Base-by-base conservation (phyloP, 1,140 invertebrate species). In the Colletes gigas region DNA sequence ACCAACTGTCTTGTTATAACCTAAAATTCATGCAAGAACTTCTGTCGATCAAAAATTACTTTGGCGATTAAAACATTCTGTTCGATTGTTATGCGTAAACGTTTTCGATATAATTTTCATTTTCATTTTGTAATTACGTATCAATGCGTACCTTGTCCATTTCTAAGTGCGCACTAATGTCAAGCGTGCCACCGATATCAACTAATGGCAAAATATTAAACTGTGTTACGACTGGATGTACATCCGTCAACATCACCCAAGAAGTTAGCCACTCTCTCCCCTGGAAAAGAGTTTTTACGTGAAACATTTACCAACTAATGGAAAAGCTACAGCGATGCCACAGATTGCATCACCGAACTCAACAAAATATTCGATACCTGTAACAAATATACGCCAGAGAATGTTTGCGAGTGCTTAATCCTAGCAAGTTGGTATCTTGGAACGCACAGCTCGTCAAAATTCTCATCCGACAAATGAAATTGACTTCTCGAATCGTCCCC, bases 141-240 rank as follows among this genome's bases (percentile, higher is more conserved):
- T 47, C 44, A 59, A 55, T n/a, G 12, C 44, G 80, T 88, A 92
- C 90, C 83, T 91, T 80, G 78, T 91, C 87, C 19, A 86, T 74
- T 79, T 94, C 92, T 19, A 94, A 86, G 86, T 92, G 90, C 74
- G 93, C 83, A 50, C 87, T 89, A 75, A 95, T 92, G 63, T 91
- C 92, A 4, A 95, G 89, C 6, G 94, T 95, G 74, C 94, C 95
- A 47, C 95, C 95, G 69, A 94, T 93, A 81, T 95, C 95, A 41
- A 94, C 86, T 67, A 94, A 92, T 44, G 94, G 93, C 19, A 94
- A 83, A 74, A 95, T 89, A 81, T 94, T 90, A 82, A 95, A 94
- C 74, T 94, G 92, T 8, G 91, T 91, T 73, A 94, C 90, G 21
- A 94, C 89, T 41, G 94, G 93, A 52, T 83, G 86, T 44, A 74